A percentile compares a stretch with the other conserved stretches of the same genome.
Evolutionary conservation across 2,797 vertebrate species (phyloP).

Genomic region (Podarcis siculus): DNA sequence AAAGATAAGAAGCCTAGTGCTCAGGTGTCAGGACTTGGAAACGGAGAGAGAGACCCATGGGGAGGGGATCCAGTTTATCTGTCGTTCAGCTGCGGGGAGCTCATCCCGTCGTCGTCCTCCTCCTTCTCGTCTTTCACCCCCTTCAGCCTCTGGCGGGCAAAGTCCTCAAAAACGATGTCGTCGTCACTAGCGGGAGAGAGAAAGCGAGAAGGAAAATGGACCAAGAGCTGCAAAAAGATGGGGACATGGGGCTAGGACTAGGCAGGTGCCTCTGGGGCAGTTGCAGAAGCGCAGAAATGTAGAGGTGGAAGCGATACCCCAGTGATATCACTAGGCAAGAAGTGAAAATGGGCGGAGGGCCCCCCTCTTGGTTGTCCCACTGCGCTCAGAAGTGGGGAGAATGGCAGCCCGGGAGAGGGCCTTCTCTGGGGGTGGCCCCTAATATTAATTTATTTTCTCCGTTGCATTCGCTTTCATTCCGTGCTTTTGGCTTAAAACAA

Average conservation of each 20-base stretch:
- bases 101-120: slow-evolving; percentile 89
- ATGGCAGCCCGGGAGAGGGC: too few species aligned
- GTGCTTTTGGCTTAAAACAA: too few species aligned
- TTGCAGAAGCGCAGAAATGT: too few species aligned
- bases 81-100: slow-evolving; percentile 86
- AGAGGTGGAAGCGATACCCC: too few species aligned
- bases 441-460: too few species aligned
- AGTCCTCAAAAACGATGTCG: slow-evolving; percentile 97
- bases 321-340: too few species aligned
- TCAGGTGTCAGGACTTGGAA: slow-evolving; percentile 30
- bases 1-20: slow-evolving; percentile 69
- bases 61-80: slow-evolving; percentile 81
- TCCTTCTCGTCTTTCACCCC: slow-evolving; percentile 91
- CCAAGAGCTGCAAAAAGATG: rapidly evolving
- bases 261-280: too few species aligned
- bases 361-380: too few species aligned
- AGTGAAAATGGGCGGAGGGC: too few species aligned
- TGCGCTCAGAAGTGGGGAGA: too few species aligned
- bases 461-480: too few species aligned
- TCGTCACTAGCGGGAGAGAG: slow-evolving; percentile 83
- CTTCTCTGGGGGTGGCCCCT: too few species aligned
- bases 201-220: not conserved
- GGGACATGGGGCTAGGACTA: rapidly evolving
- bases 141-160: slow-evolving; percentile 93
- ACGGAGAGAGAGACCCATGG: not conserved